Percentiles rank a stretch among this genome's conserved stretches.
Evolutionary conservation across 2,797 vertebrate species (phyloP).

Genomic region (Helostoma temminkii): DNA sequence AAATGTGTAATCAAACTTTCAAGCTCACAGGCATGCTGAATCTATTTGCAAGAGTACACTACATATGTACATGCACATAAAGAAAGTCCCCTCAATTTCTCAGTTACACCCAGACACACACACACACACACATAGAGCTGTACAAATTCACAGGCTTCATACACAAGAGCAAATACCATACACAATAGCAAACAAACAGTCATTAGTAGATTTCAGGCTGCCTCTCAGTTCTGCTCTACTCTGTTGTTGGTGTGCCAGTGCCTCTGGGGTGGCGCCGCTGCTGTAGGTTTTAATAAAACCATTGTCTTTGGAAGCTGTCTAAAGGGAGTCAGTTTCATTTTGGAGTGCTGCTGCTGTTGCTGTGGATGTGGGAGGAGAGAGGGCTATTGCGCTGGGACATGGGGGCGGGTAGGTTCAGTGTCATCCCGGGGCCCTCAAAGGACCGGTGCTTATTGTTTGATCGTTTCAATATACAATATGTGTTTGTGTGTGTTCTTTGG

Average conservation of each 20-base stretch:
- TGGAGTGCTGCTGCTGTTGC: slow-evolving; percentile 69
- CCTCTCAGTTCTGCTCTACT: slow-evolving; percentile 71
- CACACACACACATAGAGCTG: slow-evolving; percentile 36
- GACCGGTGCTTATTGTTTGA: slow-evolving; percentile 85
- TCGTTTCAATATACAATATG: slow-evolving; percentile 83
- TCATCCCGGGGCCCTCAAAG: slow-evolving; percentile 78
- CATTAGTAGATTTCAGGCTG: slow-evolving; percentile 79
- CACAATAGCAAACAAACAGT: slow-evolving; percentile 77
- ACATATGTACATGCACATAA: slow-evolving; percentile 24
- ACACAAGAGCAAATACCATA: slow-evolving; percentile 65
- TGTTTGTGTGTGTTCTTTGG: slow-evolving; percentile 19
- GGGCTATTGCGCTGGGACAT: slow-evolving; percentile 80
- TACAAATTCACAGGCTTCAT: slow-evolving; percentile 56
- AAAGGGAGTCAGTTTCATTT: slow-evolving; percentile 84
- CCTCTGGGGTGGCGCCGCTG: slow-evolving; percentile 78
- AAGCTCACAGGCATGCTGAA: slow-evolving; percentile 7
- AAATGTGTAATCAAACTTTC: slow-evolving; percentile 49
- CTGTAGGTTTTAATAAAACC: slow-evolving; percentile 89
- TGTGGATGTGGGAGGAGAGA: slow-evolving; percentile 74
- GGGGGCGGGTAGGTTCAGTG: slow-evolving; percentile 80
- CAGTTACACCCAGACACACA: slow-evolving; percentile 18
- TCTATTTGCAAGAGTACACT: slow-evolving; percentile 33
- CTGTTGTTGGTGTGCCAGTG: slow-evolving; percentile 74
- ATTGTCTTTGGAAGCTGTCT: slow-evolving; percentile 87
- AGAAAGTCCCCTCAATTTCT: slow-evolving; percentile 11